Evolutionary conservation across 2,797 vertebrate genomes (phyloP).

Genomic region (Apogon talboti): DNA sequence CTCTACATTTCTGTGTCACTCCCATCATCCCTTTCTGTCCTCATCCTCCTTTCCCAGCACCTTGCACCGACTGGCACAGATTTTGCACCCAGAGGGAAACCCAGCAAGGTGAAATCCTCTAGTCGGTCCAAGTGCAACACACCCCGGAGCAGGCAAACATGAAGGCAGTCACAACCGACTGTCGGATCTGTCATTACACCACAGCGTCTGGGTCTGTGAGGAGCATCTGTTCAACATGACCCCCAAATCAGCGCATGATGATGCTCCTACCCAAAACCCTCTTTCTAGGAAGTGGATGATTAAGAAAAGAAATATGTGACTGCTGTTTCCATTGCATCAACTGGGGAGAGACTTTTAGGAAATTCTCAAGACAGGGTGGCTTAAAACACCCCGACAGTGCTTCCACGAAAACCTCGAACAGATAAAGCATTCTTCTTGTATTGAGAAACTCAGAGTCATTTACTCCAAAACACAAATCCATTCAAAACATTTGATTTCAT

Average conservation of each 20-base stretch:
- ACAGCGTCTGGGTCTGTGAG: slow-evolving; percentile 34
- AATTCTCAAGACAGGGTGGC: slow-evolving; percentile 54
- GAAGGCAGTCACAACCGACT: slow-evolving; percentile 11
- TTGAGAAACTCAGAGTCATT: slow-evolving; percentile 24
- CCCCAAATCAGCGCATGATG: slow-evolving; percentile 67
- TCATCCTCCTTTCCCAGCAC: slow-evolving; percentile 29
- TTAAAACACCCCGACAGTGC: slow-evolving; percentile 37
- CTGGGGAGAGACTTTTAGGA: slow-evolving; percentile 49
- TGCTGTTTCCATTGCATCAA: slow-evolving; percentile 66
- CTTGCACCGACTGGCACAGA: slow-evolving; percentile 31
- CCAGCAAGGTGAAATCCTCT: slow-evolving; percentile 26
- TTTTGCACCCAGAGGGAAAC: slow-evolving; percentile 15
- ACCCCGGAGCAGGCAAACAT: slow-evolving; percentile 13
- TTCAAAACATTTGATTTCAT: slow-evolving; percentile 20
- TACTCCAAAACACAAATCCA: slow-evolving; percentile 38
- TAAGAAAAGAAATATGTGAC: slow-evolving; percentile 67
- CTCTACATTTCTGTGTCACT: slow-evolving; percentile 8
- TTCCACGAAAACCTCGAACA: slow-evolving; percentile 55
- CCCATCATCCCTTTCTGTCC: slow-evolving; percentile 11
- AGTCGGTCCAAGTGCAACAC: slow-evolving; percentile 7
- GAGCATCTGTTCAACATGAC: slow-evolving; percentile 57
- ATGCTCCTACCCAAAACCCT: slow-evolving; percentile 39
- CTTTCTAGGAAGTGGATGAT: slow-evolving; percentile 70
- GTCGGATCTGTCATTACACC: slow-evolving; percentile 37
- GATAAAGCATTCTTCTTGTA: slow-evolving; percentile 45